Evolutionary conservation across 2,888 invertebrate genomes (phyloP).

Genomic region (Ophion ventricosus): DNA sequence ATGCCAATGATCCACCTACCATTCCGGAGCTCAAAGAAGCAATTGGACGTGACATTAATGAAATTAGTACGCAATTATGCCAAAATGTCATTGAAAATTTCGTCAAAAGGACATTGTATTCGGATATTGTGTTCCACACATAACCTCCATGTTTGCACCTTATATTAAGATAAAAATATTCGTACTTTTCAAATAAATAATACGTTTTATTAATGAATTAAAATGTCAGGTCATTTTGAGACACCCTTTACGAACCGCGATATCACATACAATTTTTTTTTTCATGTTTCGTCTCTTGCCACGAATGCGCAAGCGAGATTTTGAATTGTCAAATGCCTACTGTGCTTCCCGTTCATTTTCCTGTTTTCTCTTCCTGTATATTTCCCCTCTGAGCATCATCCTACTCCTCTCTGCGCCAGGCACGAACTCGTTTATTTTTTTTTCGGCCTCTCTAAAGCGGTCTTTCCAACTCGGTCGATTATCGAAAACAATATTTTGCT

Average conservation of each 20-base stretch:
- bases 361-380: background rate
- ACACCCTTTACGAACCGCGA: constrained; percentile 10
- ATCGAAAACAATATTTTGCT: constrained; percentile 70
- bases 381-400: background rate
- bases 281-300: constrained; percentile 16
- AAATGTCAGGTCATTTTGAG: no score
- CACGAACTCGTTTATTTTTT: constrained; percentile 26
- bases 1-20: no score
- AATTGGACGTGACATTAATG: no score
- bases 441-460: constrained; percentile 51
- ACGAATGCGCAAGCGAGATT: constrained; percentile 16
- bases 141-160: no score
- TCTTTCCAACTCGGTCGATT: constrained; percentile 67
- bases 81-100: no score
- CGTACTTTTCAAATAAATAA: no score
- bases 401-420: constrained; percentile 33
- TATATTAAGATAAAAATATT: no score
- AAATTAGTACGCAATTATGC: no score
- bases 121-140: no score
- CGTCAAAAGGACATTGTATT: no score
- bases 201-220: no score
- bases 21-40: no score
- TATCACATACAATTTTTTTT: constrained; percentile 23
- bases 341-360: background rate
- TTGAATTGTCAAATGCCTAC: constrained; percentile 5